A percentile compares a stretch with the other conserved stretches of the same genome.
phyloP scores from a whole-genome alignment of 2,888 invertebrate genomes.

The Cheilosia grossa region DNA sequence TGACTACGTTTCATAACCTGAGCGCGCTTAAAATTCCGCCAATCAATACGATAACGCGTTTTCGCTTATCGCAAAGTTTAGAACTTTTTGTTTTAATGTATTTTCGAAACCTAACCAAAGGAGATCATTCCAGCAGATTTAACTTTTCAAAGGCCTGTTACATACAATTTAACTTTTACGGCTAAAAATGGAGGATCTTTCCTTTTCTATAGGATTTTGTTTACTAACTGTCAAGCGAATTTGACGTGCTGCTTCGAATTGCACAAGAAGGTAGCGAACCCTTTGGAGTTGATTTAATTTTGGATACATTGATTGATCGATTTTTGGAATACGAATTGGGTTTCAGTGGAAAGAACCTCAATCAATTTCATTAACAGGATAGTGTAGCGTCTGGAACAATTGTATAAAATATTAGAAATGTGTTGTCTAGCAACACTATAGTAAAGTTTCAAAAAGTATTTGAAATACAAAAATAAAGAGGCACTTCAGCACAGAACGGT shows the following conservation, averaged over 20 bases:
- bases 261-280: neutral
- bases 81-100: neutral
- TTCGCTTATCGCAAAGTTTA: neutral
- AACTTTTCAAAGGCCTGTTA: neutral
- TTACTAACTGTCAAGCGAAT: neutral
- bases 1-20: constrained; percentile 1
- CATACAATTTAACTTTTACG: constrained; percentile 31
- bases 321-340: too few species aligned
- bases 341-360: too few species aligned
- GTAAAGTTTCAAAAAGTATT: too few species aligned
- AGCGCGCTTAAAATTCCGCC: neutral
- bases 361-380: too few species aligned
- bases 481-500: too few species aligned
- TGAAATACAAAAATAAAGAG: too few species aligned
- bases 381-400: too few species aligned
- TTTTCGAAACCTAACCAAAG: neutral
- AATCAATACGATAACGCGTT: neutral
- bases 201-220: constrained; percentile 3
- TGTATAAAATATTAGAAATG: too few species aligned
- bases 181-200: neutral
- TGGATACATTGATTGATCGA: neutral
- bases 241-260: constrained; percentile 9
- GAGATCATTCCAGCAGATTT: constrained; percentile 12
- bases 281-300: constrained; percentile 2
- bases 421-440: too few species aligned